Conservation (phyloP, 2,113 vertebrate species). For the Ondatra zibethicus region DNA sequence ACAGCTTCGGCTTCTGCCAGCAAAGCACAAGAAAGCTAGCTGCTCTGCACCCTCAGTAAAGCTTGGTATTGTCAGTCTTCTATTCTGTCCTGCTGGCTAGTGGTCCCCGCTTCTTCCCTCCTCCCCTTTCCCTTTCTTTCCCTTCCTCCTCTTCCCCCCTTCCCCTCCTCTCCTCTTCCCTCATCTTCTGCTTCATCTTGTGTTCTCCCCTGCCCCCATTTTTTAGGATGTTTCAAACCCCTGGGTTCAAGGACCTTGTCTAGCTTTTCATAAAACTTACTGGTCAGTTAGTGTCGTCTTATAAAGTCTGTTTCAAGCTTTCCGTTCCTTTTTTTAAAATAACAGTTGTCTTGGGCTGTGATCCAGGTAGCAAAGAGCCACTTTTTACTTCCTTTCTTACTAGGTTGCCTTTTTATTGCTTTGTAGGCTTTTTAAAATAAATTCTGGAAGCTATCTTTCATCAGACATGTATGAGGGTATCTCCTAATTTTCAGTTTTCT, state of each 20-base stretch:
- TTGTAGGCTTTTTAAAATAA: conserved; percentile 27
- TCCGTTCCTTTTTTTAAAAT: neutral
- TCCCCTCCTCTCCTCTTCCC: neutral
- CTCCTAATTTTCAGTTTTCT: conserved; percentile 21
- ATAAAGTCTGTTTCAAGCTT: conserved; percentile 20
- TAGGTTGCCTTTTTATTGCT: neutral
- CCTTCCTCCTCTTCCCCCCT: too few species aligned
- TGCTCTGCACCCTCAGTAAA: neutral
- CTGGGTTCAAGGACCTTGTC: neutral
- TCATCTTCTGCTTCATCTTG: neutral
- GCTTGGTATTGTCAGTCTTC: neutral
- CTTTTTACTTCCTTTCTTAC: conserved; percentile 10
- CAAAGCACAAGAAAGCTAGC: neutral
- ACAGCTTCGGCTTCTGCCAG: neutral
- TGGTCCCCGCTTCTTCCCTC: neutral
- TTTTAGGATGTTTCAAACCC: neutral
- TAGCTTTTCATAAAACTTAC: conserved; percentile 5
- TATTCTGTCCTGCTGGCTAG: neutral
- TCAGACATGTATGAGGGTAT: neutral
- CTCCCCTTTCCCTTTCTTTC: too few species aligned
- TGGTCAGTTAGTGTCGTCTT: neutral
- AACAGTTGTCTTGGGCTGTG: neutral
- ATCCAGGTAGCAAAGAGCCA: neutral
- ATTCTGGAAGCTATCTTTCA: neutral
- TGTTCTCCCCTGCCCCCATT: neutral